Percentiles rank a stretch among this genome's conserved stretches.
Evolutionary conservation across 2,888 invertebrate species (phyloP).

Genomic region (Lomographa bimaculata): DNA sequence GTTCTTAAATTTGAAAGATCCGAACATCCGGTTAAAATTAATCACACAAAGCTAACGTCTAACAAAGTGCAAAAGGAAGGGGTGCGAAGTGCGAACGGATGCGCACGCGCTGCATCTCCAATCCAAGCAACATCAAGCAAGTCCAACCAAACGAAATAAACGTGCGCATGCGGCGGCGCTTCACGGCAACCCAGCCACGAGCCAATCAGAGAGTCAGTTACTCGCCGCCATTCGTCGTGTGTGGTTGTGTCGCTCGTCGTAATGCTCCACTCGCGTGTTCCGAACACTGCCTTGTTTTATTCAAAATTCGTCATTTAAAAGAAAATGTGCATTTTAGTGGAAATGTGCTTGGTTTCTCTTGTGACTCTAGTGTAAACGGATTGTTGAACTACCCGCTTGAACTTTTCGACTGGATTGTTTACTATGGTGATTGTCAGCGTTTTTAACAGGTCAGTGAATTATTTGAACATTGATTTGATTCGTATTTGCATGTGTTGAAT

Average conservation of each 20-base stretch:
- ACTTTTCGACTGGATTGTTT: conserved; percentile 66
- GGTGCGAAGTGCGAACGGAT: conserved; percentile 30
- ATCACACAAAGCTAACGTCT: conserved; percentile 14
- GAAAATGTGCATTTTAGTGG: conserved; percentile 66
- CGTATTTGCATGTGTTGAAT: conserved; percentile 27
- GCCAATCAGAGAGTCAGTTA: conserved; percentile 63
- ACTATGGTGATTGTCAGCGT: conserved; percentile 81
- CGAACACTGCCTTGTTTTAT: conserved; percentile 31
- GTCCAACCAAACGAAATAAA: conserved; percentile 39
- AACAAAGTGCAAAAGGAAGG: too few species aligned
- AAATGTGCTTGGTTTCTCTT: conserved; percentile 61
- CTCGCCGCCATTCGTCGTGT: conserved; percentile 47
- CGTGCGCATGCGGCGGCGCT: conserved; percentile 6
- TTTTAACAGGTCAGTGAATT: conserved; percentile 74
- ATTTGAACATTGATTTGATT: conserved; percentile 28
- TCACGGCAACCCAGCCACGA: conserved; percentile 31
- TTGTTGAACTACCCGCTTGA: conserved; percentile 44
- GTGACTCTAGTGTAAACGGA: conserved; percentile 53
- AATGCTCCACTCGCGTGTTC: conserved; percentile 49
- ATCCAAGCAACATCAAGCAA: conserved; percentile 48
- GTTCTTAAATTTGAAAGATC: too few species aligned
- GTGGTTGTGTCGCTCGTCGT: conserved; percentile 48
- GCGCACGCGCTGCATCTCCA: conserved; percentile 61
- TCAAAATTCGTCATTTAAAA: conserved; percentile 42
- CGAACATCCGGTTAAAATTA: conserved; percentile 2